Conservation (phyloP, 2,797 vertebrate species). For the Hypotaenidia philippensis region DNA sequence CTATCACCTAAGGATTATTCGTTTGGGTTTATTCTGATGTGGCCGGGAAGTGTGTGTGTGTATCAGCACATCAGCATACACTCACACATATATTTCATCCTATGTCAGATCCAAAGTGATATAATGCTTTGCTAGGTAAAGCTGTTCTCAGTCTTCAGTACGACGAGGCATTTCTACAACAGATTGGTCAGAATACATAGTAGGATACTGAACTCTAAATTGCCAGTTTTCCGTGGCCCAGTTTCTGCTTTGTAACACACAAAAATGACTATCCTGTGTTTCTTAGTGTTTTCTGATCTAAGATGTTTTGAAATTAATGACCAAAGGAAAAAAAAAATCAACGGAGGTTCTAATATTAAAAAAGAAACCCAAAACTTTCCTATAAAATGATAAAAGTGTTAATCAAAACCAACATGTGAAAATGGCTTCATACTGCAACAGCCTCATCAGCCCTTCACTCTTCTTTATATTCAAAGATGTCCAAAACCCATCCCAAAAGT, state of each 20-base stretch:
- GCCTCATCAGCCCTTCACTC: not conserved
- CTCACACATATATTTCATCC: not conserved
- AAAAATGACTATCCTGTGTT: not conserved
- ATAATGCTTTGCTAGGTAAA: not conserved
- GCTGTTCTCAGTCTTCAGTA: not conserved
- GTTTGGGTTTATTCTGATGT: not conserved
- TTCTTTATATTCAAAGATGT: not conserved
- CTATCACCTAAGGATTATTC: not conserved
- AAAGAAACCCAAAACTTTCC: not conserved
- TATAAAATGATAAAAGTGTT: not conserved
- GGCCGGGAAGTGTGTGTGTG: not conserved
- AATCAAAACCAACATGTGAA: not conserved
- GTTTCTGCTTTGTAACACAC: not conserved
- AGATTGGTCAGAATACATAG: not conserved
- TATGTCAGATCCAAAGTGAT: not conserved
- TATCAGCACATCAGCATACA: not conserved
- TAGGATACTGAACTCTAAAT: not conserved
- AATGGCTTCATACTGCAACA: not conserved
- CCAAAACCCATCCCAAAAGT: not conserved
- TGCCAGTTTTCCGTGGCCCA: not conserved
- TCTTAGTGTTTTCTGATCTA: not conserved
- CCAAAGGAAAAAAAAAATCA: not conserved
- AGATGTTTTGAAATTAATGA: not conserved
- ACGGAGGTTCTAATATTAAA: not conserved
- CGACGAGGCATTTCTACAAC: not conserved